Evolutionary conservation across 1,140 invertebrate species (phyloP).

Genomic region (Heliconius hermathena): DNA sequence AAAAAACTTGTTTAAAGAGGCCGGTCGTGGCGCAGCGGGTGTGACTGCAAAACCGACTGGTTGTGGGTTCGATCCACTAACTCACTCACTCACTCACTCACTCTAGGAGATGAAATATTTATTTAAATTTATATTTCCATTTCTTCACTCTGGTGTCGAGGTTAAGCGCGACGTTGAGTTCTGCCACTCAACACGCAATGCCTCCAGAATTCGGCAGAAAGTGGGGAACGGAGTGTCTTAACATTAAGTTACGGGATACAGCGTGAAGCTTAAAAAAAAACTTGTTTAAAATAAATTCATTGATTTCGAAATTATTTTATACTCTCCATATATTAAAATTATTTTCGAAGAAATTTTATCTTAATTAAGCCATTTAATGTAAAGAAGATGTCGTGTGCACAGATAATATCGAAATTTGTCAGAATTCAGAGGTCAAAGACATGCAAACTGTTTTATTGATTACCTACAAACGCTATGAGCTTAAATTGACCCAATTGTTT

Average conservation of each 20-base stretch:
- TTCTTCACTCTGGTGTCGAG: too few species aligned
- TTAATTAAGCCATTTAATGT: neutral
- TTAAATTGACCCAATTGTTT: constrained; percentile 62
- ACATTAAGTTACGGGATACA: too few species aligned
- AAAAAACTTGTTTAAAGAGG: neutral
- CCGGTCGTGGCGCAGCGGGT: too few species aligned
- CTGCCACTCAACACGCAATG: too few species aligned
- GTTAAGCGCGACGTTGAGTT: too few species aligned
- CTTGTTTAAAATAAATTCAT: constrained; percentile 1
- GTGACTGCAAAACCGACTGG: too few species aligned
- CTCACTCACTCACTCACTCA: too few species aligned
- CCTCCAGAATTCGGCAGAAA: too few species aligned
- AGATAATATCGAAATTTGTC: constrained; percentile 16
- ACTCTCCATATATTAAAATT: neutral
- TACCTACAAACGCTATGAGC: constrained; percentile 50
- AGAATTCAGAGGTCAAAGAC: constrained; percentile 49
- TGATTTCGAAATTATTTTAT: neutral
- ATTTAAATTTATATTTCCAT: too few species aligned
- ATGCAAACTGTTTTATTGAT: constrained; percentile 63
- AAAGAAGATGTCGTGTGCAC: neutral
- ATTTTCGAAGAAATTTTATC: neutral
- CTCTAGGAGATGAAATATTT: too few species aligned
- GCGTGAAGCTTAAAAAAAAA: neutral
- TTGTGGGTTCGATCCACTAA: too few species aligned
- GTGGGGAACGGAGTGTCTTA: too few species aligned